Conservation (phyloP, 2,113 vertebrate genomes). For the Syrrhaptes paradoxus region DNA sequence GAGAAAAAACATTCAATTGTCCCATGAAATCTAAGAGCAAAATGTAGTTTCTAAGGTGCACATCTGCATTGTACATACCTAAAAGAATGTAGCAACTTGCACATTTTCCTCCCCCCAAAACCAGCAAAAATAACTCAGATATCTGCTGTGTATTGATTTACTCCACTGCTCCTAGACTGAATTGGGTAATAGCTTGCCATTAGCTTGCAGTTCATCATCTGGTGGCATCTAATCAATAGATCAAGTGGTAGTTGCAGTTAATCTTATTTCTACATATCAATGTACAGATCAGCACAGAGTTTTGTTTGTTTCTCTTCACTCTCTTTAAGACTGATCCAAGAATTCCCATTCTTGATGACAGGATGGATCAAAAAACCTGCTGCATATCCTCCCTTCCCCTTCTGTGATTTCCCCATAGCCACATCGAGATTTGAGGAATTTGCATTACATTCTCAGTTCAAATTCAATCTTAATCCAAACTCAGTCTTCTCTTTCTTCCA, state of each 20-base stretch:
- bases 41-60: neutral
- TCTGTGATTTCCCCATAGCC: neutral
- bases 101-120: neutral
- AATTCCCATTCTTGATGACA: neutral
- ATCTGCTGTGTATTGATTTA: conserved; percentile 53
- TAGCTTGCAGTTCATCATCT: conserved; percentile 51
- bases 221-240: conserved; percentile 63
- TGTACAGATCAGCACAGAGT: neutral
- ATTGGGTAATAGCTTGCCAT: conserved; percentile 47
- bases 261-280: conserved; percentile 53
- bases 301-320: conserved; percentile 24
- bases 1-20: neutral
- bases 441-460: neutral
- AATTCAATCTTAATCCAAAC: neutral
- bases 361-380: neutral
- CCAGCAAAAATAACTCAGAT: neutral
- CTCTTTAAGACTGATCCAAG: neutral
- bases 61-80: neutral
- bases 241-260: conserved; percentile 51
- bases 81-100: neutral
- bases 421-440: neutral
- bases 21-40: neutral
- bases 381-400: neutral
- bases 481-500: neutral
- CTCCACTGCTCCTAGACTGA: neutral